Conservation (phyloP, 2,888 invertebrate genomes). For the Oegoconia quadripuncta region DNA sequence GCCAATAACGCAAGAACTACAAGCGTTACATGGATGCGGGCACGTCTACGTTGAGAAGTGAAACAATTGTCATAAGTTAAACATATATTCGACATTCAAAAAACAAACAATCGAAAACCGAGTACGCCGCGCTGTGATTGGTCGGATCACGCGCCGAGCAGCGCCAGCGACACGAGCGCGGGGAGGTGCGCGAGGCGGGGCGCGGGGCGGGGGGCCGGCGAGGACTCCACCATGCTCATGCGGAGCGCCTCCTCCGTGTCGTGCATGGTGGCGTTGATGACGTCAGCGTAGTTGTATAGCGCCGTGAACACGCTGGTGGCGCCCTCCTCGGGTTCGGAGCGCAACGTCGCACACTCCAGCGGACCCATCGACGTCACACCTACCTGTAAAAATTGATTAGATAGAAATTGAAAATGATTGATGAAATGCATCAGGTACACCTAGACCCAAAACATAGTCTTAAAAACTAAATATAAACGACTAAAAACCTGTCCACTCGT, state of each 20-base stretch:
- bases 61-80: too few species aligned
- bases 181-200: not conserved
- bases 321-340: slow-evolving; percentile 21
- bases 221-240: slow-evolving; percentile 26
- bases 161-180: not conserved
- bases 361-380: slow-evolving; percentile 61
- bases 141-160: not conserved
- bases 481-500: too few species aligned
- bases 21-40: too few species aligned
- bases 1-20: too few species aligned
- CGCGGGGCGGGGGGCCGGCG: not conserved
- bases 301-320: slow-evolving; percentile 60
- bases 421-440: too few species aligned
- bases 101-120: too few species aligned
- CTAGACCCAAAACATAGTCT: too few species aligned
- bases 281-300: slow-evolving; percentile 43
- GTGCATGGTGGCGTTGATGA: slow-evolving; percentile 50
- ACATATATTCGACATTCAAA: too few species aligned
- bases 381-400: not conserved
- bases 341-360: slow-evolving; percentile 35
- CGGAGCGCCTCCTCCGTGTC: slow-evolving; percentile 38
- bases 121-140: not conserved
- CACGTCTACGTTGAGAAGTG: too few species aligned
- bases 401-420: too few species aligned
- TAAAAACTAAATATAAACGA: too few species aligned